Evolutionary conservation across 2,113 vertebrate genomes (phyloP).

Genomic region (Salvelinus alpinus): DNA sequence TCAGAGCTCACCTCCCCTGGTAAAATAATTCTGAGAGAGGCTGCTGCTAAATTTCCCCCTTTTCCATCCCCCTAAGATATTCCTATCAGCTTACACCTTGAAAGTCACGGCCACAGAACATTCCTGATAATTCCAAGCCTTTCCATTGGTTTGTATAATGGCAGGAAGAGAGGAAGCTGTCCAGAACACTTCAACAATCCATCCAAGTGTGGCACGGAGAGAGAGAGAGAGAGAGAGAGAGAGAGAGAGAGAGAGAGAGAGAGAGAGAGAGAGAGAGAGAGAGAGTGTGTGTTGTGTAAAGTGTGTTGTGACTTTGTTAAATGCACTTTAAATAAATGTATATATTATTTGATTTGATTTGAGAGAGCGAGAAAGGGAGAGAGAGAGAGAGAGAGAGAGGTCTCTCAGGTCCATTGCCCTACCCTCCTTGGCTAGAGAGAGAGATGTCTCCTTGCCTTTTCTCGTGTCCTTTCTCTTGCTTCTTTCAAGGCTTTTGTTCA

Average conservation of each 20-base stretch:
- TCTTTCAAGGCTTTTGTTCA: conserved; percentile 62
- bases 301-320: too few relatives aligned
- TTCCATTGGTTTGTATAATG: conserved; percentile 53
- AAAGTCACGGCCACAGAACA: conserved; percentile 48
- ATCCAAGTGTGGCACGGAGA: not conserved
- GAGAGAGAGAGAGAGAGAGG: not conserved
- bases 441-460: too few relatives aligned
- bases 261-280: too few relatives aligned
- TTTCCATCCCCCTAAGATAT: conserved; percentile 44
- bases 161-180: conserved; percentile 50
- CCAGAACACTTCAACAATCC: conserved; percentile 31
- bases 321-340: too few relatives aligned
- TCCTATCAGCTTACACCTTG: conserved; percentile 31
- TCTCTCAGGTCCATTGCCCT: conserved; percentile 19
- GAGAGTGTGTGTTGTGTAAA: too few relatives aligned
- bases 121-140: conserved; percentile 44
- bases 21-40: not conserved
- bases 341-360: too few relatives aligned
- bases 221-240: not conserved
- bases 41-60: conserved; percentile 11
- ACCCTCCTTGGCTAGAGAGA: too few relatives aligned
- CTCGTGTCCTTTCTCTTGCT: conserved; percentile 25
- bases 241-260: too few relatives aligned
- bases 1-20: not conserved
- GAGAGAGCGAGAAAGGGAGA: not conserved